Percentiles rank a stretch among this genome's conserved stretches.
phyloP scores from a whole-genome alignment of 1,140 invertebrate genomes.

The Drosophila fuyamai region DNA sequence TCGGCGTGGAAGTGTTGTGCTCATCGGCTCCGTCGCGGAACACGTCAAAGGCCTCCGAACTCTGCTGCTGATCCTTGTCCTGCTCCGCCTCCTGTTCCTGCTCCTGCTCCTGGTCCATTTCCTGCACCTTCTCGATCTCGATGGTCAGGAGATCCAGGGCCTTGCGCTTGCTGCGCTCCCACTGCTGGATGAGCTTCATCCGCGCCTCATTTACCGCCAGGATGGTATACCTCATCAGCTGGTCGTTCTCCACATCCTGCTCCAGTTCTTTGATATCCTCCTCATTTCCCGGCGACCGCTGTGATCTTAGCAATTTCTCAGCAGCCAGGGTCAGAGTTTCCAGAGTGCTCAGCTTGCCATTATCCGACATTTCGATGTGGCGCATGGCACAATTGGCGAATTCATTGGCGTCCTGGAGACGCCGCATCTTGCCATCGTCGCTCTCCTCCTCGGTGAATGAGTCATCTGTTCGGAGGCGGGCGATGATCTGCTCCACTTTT shows the following conservation, averaged over 20 bases:
- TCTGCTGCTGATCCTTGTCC: slow-evolving; percentile 7
- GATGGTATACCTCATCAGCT: slow-evolving; percentile 46
- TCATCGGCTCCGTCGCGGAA: slow-evolving; percentile 53
- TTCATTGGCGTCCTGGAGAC: slow-evolving; percentile 24
- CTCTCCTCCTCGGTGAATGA: slow-evolving; percentile 30
- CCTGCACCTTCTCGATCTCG: slow-evolving; percentile 67
- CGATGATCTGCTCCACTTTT: slow-evolving; percentile 52
- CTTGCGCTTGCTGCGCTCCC: slow-evolving; percentile 62
- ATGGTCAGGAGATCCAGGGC: slow-evolving; percentile 58
- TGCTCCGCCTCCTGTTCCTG: not conserved
- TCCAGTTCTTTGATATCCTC: slow-evolving; percentile 10
- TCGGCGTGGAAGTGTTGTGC: slow-evolving; percentile 60
- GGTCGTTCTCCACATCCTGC: slow-evolving; percentile 27
- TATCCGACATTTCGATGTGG: slow-evolving; percentile 51
- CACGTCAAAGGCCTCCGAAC: slow-evolving; percentile 31
- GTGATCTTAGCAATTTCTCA: slow-evolving; percentile 35
- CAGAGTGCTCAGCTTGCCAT: slow-evolving; percentile 41
- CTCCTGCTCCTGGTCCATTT: slow-evolving; percentile 34
- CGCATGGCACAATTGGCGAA: slow-evolving; percentile 63
- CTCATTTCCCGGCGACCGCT: not conserved
- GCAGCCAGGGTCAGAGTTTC: slow-evolving; percentile 53
- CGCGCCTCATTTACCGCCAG: slow-evolving; percentile 50
- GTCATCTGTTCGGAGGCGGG: slow-evolving; percentile 38
- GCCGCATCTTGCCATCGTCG: slow-evolving; percentile 12
- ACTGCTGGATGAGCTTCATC: slow-evolving; percentile 45